These are phyloP conservation scores for Archips xylosteana DNA, from an alignment of 2,888 invertebrate genomes.

Conservation along the genomic window DNA sequence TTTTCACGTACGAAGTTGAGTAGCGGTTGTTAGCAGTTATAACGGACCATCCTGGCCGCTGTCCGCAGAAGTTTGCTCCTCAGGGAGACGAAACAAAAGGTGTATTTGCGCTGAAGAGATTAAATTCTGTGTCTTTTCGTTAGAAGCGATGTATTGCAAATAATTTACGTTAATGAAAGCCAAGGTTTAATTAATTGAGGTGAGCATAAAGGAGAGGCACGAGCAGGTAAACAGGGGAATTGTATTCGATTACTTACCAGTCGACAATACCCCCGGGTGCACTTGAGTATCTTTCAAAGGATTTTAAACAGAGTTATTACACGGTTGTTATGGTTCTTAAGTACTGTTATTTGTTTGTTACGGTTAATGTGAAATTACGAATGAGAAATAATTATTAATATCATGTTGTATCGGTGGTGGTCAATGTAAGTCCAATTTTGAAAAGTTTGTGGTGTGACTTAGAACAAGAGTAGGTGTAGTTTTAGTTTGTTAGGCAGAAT, in stretches of 20 bases:
- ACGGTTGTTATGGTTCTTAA: slow-evolving; percentile 15
- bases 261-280: slow-evolving; percentile 30
- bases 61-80: slow-evolving; percentile 26
- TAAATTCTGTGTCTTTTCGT: slow-evolving; percentile 36
- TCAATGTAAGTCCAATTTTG: neutral
- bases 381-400: neutral
- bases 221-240: slow-evolving; percentile 37
- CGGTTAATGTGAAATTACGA: neutral
- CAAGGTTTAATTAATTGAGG: slow-evolving; percentile 50
- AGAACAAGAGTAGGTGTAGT: neutral
- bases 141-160: slow-evolving; percentile 37
- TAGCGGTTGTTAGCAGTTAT: slow-evolving; percentile 37
- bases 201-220: slow-evolving; percentile 42
- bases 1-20: slow-evolving; percentile 31
- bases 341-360: slow-evolving; percentile 9
- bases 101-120: slow-evolving; percentile 34
- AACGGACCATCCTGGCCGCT: slow-evolving; percentile 25
- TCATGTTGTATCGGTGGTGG: neutral
- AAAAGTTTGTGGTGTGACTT: neutral
- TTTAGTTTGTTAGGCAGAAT: neutral
- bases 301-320: slow-evolving; percentile 34
- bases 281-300: slow-evolving; percentile 27
- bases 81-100: slow-evolving; percentile 32
- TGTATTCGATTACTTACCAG: slow-evolving; percentile 32
- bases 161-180: slow-evolving; percentile 50